Evolutionary conservation across 2,113 vertebrate species (phyloP), one percentile per base, ranked within the genome.

Genomic region (Ramphastos sulfuratus): DNA sequence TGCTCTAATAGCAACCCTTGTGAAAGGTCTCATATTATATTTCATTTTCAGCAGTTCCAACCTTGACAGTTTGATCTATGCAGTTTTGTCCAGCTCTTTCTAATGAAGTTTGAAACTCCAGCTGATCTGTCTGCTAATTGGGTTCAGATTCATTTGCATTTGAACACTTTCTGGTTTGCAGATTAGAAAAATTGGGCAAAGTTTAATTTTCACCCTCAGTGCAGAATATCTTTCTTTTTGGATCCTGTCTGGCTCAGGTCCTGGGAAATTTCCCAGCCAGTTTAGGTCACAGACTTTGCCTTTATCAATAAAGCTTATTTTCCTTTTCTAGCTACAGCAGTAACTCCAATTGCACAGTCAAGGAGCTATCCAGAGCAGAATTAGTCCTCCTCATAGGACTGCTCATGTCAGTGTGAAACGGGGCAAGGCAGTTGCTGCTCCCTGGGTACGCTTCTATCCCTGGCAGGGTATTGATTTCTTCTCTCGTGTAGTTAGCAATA

Each of bases 381-480:
- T 50, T 31, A 33, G 19, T 92, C 42, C n/a, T 89, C 35, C 77
- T 80, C 6, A 1, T 6, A 12, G 71, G 12, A 24, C 16, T 44
- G 74, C 15, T 54, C 16, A 5, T 35, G 54, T 75, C 54, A 8
- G 37, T 27, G 9, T 52, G 58, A 33, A 35, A 13, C 66, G 54
- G 35, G 15, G 65, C 60, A 66, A 81, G 64, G 50, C 60, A 39
- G 31, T 65, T 6, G 1, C 54, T 60, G 25, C 28, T 69, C 8
- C n/a, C 14, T 17, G 1, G 0, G 71, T 37, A 10, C 1, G 0
- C 52, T 80, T 63, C 31, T 15, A 6, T 75, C 44, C 19, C 55
- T 61, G 65, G 35, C 63, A 58, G 42, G 28, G 6, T 0, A 0
- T 25, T 52, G 50, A 25, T 25, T 12, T 50, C 48, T 50, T 50